Evolutionary conservation across 2,888 invertebrate genomes (phyloP), one percentile per base, ranked within the genome.

Genomic region (Sympetrum striolatum): DNA sequence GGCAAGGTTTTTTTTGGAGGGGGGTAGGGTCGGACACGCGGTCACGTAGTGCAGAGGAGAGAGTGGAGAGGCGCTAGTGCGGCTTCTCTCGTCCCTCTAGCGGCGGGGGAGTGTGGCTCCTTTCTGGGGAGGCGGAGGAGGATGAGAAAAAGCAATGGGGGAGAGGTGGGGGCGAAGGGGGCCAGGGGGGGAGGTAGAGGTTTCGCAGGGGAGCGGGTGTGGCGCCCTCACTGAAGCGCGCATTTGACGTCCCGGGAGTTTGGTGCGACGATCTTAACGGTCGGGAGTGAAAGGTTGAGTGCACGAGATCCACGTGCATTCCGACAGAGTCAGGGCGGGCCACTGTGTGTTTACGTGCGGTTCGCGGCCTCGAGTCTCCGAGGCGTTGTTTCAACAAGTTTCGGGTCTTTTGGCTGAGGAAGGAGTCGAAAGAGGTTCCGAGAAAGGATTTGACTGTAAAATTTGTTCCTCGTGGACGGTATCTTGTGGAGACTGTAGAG

Each of bases 191-290:
- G 31, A 25, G 73, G 31, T 10, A 25, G 73, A 73, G 81, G 60
- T 86, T 86, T 37, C 86, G 60, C n/a, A 86, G 60, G 86, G 60
- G 58, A 58, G 86, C 86, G 86, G 86, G 86, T 37, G 86, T 86
- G 86, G 86, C 86, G 86, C 86, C 86, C 86, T 86, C 86, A n/a
- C 64, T 73, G 10, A 60, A 64, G 86, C 86, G 86, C 86, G 64
- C 86, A 86, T 86, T 86, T 86, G 86, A 86, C 86, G 86, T 86
- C 86, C 86, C 37, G 86, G 86, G 86, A 58, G 86, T 86, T 86
- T 37, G 37, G 86, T 86, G 86, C n/a, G 35, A 64, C 86, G 86
- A 86, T 64, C 86, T 73, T 31, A 60, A 64, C 86, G 31, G 82
- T 58, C 18, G 82, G 86, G 12, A 64, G 86, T 86, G 86, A 53